These are phyloP conservation scores for Plecturocebus donacophilus DNA, from an alignment of 2,113 vertebrate species.

Conservation along the genomic window DNA sequence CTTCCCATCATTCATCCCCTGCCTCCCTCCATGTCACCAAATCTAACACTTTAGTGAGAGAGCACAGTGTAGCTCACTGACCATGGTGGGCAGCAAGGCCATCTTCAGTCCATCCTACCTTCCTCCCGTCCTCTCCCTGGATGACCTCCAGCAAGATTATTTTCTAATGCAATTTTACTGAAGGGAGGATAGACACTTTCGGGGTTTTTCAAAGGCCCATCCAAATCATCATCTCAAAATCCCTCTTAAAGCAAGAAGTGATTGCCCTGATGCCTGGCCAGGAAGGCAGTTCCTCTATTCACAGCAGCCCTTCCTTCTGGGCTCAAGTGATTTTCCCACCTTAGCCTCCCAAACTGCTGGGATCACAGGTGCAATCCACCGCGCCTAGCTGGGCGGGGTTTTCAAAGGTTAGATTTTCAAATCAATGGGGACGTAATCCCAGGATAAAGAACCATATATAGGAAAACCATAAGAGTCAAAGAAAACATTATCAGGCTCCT, in stretches of 20 bases:
- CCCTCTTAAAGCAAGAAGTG: background rate
- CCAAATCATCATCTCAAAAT: background rate
- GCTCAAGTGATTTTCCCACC: too few species aligned
- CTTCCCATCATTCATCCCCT: rapidly evolving
- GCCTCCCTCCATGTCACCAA: background rate
- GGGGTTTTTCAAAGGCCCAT: background rate
- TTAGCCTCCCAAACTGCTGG: too few species aligned
- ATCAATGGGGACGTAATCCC: background rate
- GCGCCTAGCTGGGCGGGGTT: too few species aligned
- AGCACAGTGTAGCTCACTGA: background rate
- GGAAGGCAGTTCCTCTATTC: background rate
- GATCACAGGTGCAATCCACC: too few species aligned
- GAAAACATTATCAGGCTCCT: background rate
- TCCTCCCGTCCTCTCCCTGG: too few species aligned
- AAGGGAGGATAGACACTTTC: background rate
- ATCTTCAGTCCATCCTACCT: rapidly evolving
- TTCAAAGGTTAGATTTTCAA: background rate
- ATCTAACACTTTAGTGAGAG: background rate
- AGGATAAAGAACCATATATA: background rate
- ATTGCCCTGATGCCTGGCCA: too few species aligned
- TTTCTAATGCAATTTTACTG: background rate
- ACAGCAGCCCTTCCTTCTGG: background rate
- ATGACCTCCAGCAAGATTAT: background rate
- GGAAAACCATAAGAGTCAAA: background rate
- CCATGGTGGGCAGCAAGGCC: background rate